Conservation (phyloP, 2,888 invertebrate genomes). For the Cartodere bifasciata region DNA sequence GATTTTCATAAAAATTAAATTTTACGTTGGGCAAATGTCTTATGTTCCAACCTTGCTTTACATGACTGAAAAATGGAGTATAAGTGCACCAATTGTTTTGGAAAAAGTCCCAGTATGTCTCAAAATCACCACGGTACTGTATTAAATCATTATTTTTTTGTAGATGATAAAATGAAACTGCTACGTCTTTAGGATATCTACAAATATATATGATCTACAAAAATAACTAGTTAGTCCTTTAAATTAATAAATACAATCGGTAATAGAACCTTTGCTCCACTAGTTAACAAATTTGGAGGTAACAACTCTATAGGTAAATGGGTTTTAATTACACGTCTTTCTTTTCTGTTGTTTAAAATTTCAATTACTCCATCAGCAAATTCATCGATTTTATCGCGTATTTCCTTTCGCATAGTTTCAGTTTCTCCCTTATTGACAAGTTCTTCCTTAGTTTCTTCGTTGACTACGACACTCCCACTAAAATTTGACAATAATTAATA, state of each 20-base stretch:
- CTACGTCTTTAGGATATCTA: constrained; percentile 66
- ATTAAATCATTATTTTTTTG: constrained; percentile 21
- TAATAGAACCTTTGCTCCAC: constrained; percentile 32
- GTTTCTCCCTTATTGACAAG: no score
- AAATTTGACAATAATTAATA: no score
- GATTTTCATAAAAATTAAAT: constrained; percentile 1
- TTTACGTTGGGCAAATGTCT: neutral
- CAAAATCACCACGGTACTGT: constrained; percentile 6
- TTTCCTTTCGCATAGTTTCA: no score
- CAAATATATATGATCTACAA: no score
- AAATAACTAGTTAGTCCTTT: no score
- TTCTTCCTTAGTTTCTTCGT: no score
- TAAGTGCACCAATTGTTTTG: constrained; percentile 1
- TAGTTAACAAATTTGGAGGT: constrained; percentile 41
- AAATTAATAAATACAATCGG: no score
- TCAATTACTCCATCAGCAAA: constrained; percentile 1
- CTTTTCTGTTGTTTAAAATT: neutral
- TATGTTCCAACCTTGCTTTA: constrained; percentile 1
- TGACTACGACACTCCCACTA: no score
- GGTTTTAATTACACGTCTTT: constrained; percentile 44
- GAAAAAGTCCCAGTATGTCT: constrained; percentile 8
- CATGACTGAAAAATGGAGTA: neutral
- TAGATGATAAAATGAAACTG: constrained; percentile 63
- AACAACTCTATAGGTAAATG: constrained; percentile 59
- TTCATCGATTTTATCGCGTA: no score